Evolutionary conservation across 2,113 vertebrate species (phyloP).

Genomic region (Erythrocebus patas): DNA sequence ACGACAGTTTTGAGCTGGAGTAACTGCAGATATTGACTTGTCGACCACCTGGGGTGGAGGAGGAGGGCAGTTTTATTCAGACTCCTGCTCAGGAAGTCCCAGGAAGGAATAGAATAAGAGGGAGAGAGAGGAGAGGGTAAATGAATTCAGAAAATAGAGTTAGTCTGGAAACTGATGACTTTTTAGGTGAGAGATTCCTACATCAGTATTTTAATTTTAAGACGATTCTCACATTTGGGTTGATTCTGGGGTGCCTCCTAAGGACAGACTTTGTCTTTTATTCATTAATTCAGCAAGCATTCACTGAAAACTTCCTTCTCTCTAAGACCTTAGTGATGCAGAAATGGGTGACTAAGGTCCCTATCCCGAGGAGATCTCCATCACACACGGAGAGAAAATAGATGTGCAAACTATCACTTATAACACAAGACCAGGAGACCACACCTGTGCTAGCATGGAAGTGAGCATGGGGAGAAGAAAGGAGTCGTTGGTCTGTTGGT

Average conservation of each 20-base stretch:
- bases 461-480: not conserved
- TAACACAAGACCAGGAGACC: not conserved
- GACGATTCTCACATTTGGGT: not conserved
- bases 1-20: not conserved
- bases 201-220: not conserved
- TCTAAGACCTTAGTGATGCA: not conserved
- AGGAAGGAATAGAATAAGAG: not conserved
- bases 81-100: not conserved
- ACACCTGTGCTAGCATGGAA: not conserved
- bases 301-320: not conserved
- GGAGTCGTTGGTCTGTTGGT: not conserved
- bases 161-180: not conserved
- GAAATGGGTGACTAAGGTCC: not conserved
- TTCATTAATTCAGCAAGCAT: not conserved
- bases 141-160: not conserved
- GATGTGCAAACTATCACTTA: not conserved
- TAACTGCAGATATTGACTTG: not conserved
- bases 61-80: not conserved
- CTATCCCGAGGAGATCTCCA: not conserved
- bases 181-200: not conserved
- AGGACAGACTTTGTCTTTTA: not conserved
- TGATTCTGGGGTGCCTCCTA: not conserved
- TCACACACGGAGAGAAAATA: not conserved
- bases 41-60: not conserved
- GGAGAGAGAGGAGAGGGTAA: not conserved